Evolutionary conservation across 2,113 vertebrate species (phyloP).

Genomic region (Zosterops borbonicus): DNA sequence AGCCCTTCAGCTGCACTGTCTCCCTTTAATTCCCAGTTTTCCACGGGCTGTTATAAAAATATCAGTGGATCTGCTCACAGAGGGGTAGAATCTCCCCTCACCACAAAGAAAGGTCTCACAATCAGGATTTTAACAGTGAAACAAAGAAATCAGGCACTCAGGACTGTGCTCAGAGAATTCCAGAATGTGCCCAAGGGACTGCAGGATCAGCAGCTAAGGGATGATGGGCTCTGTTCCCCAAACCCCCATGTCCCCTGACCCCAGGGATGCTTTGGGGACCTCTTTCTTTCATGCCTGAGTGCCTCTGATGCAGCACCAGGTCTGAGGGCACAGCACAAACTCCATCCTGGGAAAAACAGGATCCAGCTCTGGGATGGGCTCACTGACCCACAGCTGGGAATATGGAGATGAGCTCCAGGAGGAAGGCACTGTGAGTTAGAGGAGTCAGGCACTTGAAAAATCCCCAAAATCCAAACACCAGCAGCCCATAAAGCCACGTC

Average conservation of each 20-base stretch:
- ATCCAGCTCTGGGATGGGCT: background rate
- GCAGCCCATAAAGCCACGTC: rapidly evolving
- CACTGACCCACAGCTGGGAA: background rate
- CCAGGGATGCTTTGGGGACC: background rate
- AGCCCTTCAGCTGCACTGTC: background rate
- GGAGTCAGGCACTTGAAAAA: background rate
- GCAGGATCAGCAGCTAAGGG: background rate
- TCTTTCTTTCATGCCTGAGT: background rate
- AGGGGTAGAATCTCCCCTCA: background rate
- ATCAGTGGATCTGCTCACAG: background rate
- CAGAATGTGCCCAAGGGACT: rapidly evolving
- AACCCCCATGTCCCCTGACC: background rate
- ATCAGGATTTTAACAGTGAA: background rate
- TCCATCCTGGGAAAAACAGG: background rate
- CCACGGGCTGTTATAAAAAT: background rate
- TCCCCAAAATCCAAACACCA: background rate
- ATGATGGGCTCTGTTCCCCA: rapidly evolving
- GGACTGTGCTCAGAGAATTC: background rate
- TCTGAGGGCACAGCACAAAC: background rate
- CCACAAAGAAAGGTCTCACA: background rate
- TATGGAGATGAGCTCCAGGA: rapidly evolving
- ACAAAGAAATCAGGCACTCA: background rate
- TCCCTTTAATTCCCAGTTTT: background rate
- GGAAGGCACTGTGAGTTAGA: background rate
- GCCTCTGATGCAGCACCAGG: background rate